These are phyloP conservation scores for Pteruthius melanotis DNA, from an alignment of 2,113 vertebrate species.

Conservation along the genomic window DNA sequence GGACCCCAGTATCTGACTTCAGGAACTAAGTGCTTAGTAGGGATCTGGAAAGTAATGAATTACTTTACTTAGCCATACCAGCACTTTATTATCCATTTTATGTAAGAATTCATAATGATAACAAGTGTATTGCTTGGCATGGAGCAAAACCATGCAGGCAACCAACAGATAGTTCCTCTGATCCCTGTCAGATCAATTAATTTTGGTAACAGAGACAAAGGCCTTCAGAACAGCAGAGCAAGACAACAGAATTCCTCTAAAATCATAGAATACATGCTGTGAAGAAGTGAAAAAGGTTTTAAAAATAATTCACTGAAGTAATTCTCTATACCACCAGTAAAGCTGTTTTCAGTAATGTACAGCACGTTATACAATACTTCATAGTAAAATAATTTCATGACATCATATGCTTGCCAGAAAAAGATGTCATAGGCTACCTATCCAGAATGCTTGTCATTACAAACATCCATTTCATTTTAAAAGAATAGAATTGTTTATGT, in stretches of 20 bases:
- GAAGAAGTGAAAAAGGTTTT: neutral
- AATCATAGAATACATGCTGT: neutral
- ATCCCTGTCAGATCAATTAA: constrained; percentile 20
- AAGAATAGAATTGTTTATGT: neutral
- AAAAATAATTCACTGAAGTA: neutral
- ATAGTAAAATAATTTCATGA: neutral
- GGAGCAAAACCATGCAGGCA: neutral
- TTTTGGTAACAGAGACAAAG: constrained; percentile 12
- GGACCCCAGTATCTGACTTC: neutral
- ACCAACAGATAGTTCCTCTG: constrained; percentile 12
- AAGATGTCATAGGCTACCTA: neutral
- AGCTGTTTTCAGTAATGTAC: neutral
- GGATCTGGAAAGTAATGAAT: constrained; percentile 15
- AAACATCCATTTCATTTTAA: neutral
- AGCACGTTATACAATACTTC: neutral
- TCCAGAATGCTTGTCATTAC: neutral
- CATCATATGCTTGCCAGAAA: neutral
- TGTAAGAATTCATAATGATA: neutral
- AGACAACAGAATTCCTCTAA: neutral
- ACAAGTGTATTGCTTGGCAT: neutral
- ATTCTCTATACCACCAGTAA: neutral
- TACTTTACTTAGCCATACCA: constrained; percentile 27
- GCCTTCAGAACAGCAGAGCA: neutral
- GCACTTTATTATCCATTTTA: constrained; percentile 44
- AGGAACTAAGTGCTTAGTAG: constrained; percentile 26